Base-by-base conservation (phyloP, 2,888 invertebrate genomes). In the Gastrophysa polygoni region DNA sequence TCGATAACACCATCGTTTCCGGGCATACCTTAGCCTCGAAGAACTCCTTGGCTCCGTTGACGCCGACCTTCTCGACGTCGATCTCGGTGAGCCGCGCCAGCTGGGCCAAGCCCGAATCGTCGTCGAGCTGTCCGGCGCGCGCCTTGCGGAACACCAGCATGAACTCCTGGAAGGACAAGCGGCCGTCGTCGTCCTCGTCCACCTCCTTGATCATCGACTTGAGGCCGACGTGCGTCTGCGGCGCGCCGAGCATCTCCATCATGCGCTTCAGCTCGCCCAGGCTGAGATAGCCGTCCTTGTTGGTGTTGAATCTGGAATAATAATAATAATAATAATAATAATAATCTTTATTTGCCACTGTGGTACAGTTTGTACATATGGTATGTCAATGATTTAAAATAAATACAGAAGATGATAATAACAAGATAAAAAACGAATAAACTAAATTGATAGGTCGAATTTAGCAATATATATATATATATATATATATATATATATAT, bases 231-330 rank as follows among this genome's bases (percentile, higher is more conserved):
- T 98, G 97, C 0, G 98, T 98, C 82, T 98, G 98, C 11, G 98
- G 97, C 1, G 94, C 96, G 8, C 94, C 95, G 59, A 98, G 83
- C 64, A 93, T 91, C 82, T 98, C 98, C 97, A 97, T 97, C 96
- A 97, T 96, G 21, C 91, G 85, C 81, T 98, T 98, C 69, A 98
- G 84, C 82, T 98, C 97, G 21, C 88, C 88, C 68, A 98, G 83
- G 81, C 95, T 95, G 71, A 98, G 86, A 79, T 87, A 96, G 43
- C 94, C 95, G 81, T 98, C 96, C 68, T 86, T 88, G 44, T 93
- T 93, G 66, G 90, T 91, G 80, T 97, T 96, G 81, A 93, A 97
- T 82, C 96, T 97, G 85, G 1, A 86, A 24, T 24, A 24, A 24
- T 24, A 24, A n/a, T 24, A 24, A 24, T 24, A 24, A 24, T 24